phyloP scores from a whole-genome alignment of 2,113 vertebrate genomes.

The Eira barbara region DNA sequence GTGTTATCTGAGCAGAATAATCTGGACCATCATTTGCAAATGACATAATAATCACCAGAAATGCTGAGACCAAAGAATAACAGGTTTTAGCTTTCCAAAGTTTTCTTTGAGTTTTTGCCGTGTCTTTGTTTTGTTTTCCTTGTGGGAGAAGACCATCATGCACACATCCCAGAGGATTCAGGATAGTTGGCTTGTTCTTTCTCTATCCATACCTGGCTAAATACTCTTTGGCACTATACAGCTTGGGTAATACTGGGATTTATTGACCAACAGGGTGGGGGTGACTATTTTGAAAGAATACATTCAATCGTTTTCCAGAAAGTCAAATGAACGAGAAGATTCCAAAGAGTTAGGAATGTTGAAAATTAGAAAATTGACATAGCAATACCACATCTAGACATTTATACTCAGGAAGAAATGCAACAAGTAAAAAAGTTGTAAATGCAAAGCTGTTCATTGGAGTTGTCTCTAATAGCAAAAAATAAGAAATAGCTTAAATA shows the following conservation, averaged over 20 bases:
- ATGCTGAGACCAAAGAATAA: slow-evolving; percentile 23
- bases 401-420: neutral
- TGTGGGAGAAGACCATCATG: slow-evolving; percentile 6
- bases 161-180: neutral
- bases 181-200: neutral
- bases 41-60: slow-evolving; percentile 35
- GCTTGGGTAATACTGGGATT: slow-evolving; percentile 29
- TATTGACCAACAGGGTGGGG: neutral
- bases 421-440: neutral
- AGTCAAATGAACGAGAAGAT: neutral
- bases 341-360: neutral
- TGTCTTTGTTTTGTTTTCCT: slow-evolving; percentile 48
- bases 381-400: neutral
- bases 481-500: neutral
- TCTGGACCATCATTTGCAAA: slow-evolving; percentile 7
- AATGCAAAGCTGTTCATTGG: neutral
- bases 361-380: slow-evolving; percentile 21
- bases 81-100: neutral
- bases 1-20: slow-evolving; percentile 35
- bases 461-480: slow-evolving; percentile 3
- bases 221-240: neutral
- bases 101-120: slow-evolving; percentile 29
- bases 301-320: neutral
- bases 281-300: neutral
- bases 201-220: slow-evolving; percentile 32